Evolutionary conservation across 2,797 vertebrate species (phyloP), one percentile per base, ranked within the genome.

Genomic region (Acomys russatus): DNA sequence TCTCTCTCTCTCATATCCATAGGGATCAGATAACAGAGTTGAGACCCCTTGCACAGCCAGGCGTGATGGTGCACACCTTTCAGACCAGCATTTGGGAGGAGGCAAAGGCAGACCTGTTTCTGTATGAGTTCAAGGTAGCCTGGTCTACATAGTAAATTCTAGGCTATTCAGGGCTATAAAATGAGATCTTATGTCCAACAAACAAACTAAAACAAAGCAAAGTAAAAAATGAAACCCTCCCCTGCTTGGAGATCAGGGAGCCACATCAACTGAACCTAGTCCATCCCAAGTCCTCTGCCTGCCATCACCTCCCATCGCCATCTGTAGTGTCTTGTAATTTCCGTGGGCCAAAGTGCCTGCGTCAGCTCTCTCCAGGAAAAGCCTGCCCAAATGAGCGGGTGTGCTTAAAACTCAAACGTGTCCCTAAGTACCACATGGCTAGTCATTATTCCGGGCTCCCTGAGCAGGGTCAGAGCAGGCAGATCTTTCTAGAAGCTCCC

Each of bases 311-410:
- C 64, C 85, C 91, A 23, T 44, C 61, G 54, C 8, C 15, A 78
- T 94, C 87, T 6, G 63, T 88, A 90, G 77, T 77, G 84, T 96
- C 96, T 90, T 93, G 38, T 96, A 94, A 97, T 97, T 97, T 96
- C 88, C 80, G 85, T 77, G 93, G 73, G 68, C 82, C 59, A 33
- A 96, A 97, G 89, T 96, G 90, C 97, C 96, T 96, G 77, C 79
- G 64, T 96, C 97, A 97, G 97, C 95, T 86, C 82, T 78, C 78
- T 92, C 96, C 95, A 95, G 91, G 94, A 97, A 97, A 96, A 95
- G 97, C 84, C 77, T 80, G 96, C 90, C 94, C 83, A 97, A 97
- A 97, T 97, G 97, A 97, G 90, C 4, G 93, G 96, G 92, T 97
- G 54, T 90, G 92, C 96, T 95, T 93, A 91, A 97, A 97, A 95